These are phyloP conservation scores for Camptogramma bilineatum DNA, from an alignment of 2,888 invertebrate species.

Conservation along the genomic window DNA sequence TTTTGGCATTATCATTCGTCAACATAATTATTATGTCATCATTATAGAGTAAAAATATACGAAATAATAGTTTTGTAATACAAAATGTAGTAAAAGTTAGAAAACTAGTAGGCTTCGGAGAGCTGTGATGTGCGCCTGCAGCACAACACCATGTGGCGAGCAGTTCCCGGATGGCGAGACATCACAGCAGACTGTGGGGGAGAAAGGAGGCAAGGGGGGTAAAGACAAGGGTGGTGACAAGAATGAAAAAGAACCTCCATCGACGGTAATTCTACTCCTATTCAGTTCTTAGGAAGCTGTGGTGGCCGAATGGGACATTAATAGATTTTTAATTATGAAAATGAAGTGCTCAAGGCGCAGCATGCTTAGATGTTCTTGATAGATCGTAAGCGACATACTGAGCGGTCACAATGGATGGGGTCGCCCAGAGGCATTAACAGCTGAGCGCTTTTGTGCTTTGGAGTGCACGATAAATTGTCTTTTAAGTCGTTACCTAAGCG, in stretches of 20 bases:
- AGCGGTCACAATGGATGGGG: no score
- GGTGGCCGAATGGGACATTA: no score
- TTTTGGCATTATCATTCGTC: not conserved
- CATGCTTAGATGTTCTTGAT: no score
- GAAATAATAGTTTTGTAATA: constrained; percentile 3
- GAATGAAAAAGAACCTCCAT: constrained; percentile 11
- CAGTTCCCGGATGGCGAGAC: constrained; percentile 11
- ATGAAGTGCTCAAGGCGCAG: no score
- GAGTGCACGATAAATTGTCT: no score
- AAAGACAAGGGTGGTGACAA: not conserved
- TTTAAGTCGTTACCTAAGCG: no score
- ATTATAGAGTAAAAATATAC: constrained; percentile 18
- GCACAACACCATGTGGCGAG: constrained; percentile 12
- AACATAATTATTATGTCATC: not conserved
- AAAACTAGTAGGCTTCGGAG: constrained; percentile 41
- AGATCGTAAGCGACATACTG: no score
- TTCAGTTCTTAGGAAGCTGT: no score
- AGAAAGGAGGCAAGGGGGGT: not conserved
- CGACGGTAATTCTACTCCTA: constrained; percentile 16
- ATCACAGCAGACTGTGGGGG: constrained; percentile 13
- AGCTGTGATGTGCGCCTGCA: constrained; percentile 39
- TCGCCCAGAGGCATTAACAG: no score
- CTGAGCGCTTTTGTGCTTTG: no score
- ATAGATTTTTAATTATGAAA: no score
- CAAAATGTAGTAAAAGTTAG: constrained; percentile 14